Conservation (phyloP, 2,888 invertebrate species). For the Limnephilus auricula region DNA sequence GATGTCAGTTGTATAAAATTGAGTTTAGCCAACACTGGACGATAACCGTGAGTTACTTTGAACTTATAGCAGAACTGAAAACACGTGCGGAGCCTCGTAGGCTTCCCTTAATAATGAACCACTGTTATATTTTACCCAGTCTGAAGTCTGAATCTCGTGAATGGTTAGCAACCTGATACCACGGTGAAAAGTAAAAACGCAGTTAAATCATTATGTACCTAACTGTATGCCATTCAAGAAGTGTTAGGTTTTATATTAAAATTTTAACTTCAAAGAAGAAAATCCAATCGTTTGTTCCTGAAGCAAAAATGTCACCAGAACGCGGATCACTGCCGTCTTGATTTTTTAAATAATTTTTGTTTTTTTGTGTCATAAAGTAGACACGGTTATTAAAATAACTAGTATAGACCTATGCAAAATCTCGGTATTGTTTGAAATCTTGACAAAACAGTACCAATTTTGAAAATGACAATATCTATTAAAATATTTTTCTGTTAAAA, state of each 20-base stretch:
- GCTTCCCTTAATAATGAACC: neutral
- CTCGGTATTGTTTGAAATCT: no score
- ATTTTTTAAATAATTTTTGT: no score
- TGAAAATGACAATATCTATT: no score
- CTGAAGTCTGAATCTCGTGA: neutral
- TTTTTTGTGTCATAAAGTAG: no score
- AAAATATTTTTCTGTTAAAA: no score
- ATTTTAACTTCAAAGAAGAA: neutral
- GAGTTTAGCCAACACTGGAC: neutral
- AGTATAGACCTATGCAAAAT: no score
- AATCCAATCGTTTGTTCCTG: no score
- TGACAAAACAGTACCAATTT: no score
- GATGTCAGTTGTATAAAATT: neutral
- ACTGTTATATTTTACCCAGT: neutral
- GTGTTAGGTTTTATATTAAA: neutral
- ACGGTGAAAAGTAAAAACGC: neutral
- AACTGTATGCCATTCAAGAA: neutral
- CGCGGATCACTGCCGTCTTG: no score
- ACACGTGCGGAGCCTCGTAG: neutral
- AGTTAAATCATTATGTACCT: neutral
- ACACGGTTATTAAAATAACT: no score
- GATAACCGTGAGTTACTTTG: neutral
- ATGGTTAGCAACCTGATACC: neutral
- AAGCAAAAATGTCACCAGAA: no score
- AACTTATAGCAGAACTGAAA: neutral